Evolutionary conservation across 2,888 invertebrate species (phyloP).

Genomic region (Melieria crassipennis): DNA sequence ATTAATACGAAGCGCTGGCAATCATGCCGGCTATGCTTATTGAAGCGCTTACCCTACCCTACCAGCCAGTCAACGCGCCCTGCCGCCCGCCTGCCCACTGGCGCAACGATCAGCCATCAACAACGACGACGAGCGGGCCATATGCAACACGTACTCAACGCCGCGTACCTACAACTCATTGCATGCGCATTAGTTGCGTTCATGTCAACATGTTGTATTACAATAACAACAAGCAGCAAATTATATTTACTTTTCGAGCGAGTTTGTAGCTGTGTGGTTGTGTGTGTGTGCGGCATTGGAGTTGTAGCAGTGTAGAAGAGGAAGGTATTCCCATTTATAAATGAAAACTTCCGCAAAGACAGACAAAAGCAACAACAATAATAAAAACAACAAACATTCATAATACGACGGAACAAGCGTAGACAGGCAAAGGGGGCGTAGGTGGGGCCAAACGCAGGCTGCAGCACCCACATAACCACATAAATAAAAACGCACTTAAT

Average conservation of each 20-base stretch:
- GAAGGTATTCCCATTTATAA: slow-evolving; percentile 33
- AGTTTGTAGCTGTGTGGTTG: too few species aligned
- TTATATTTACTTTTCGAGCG: background rate
- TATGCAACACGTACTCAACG: background rate
- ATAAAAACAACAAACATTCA: background rate
- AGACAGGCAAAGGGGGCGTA: slow-evolving; percentile 11
- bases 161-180: slow-evolving; percentile 17
- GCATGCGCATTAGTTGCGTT: slow-evolving; percentile 19
- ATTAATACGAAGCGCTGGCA: too few species aligned
- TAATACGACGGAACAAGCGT: background rate
- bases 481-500: slow-evolving; percentile 19
- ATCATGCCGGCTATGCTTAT: too few species aligned
- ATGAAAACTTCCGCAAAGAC: slow-evolving; percentile 39
- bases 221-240: slow-evolving; percentile 11
- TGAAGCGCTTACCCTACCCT: background rate
- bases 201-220: slow-evolving; percentile 29
- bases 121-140: background rate
- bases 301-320: slow-evolving; percentile 19
- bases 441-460: background rate
- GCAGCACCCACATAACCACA: slow-evolving; percentile 8
- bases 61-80: background rate
- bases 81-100: background rate
- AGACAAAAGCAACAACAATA: background rate
- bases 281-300: slow-evolving; percentile 3
- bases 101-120: background rate